Base-by-base conservation (phyloP, 2,113 vertebrate species). In the Uropsilus gracilis region DNA sequence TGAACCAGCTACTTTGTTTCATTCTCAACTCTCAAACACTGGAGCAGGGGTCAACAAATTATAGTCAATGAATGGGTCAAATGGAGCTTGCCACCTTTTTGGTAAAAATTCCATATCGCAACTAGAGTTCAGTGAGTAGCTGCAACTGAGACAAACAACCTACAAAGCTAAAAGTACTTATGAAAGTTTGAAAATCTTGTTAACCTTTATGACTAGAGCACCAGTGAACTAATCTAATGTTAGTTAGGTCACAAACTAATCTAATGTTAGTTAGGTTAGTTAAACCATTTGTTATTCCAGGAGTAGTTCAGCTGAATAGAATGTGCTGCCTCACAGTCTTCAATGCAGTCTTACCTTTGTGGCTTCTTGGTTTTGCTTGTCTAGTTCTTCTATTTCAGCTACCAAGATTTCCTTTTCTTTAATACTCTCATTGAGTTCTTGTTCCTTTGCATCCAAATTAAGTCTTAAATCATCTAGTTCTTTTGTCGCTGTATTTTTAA, bases 291-390 rank as follows among this genome's bases (percentile, higher is more conserved):
- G 32, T 53, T 42, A 86, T 30, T 17, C 57, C 3, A 50, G 18
- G 17, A 44, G 59, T 42, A 63, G 30, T 66, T 28, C 32, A 59
- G 4, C 6, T 10, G 39, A 87, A 6, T 28, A 76, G 20, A 39
- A 39, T 4, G 37, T 7, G 26, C 55, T 17, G 1, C 28, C 32
- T 63, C 28, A n/a, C 18, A 37, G 55, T 34, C 64, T 66, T 46
- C 50, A 34, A 46, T 24, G 16, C 5, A 89, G 61, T 69, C 92
- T 96, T 98, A 99, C 99, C 99, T 99, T 98, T 39, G 99, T 99
- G 90, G 99, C 99, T 94, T 99, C 99, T 95, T 99, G 99, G 97
- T 99, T 99, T 96, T 99, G 99, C 66, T 85, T 98, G 95, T 99
- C 99, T 57, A 99, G 93, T 96, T 99, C 99, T 97, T 99, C 99